Evolutionary conservation across 2,888 invertebrate genomes (phyloP).

Genomic region (Zaprionus bogoriensis): DNA sequence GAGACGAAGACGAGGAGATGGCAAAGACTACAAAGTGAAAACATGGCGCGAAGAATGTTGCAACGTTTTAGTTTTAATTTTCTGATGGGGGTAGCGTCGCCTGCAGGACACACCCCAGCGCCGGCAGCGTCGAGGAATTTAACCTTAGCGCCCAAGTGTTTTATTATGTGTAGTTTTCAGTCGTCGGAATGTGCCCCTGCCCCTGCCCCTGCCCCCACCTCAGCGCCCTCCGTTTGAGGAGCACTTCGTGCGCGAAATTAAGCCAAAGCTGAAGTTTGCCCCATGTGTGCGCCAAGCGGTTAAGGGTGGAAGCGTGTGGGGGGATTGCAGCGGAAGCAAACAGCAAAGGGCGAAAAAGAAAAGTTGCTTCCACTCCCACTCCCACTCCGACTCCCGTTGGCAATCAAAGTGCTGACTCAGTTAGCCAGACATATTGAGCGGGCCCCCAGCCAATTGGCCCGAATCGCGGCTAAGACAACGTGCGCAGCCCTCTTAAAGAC

Average conservation of each 20-base stretch:
- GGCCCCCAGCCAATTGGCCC: constrained; percentile 38
- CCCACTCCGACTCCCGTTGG: constrained; percentile 46
- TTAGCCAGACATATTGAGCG: constrained; percentile 77
- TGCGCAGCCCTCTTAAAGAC: constrained; percentile 53
- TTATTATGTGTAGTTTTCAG: constrained; percentile 69
- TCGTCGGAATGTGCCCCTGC: constrained; percentile 64
- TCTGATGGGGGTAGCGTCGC: background rate
- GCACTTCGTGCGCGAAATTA: constrained; percentile 77
- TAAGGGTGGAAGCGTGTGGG: background rate
- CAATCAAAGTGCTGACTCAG: constrained; percentile 79
- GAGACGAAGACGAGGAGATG: background rate
- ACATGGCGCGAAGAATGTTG: constrained; percentile 68
- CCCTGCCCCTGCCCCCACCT: background rate
- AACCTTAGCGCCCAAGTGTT: constrained; percentile 75
- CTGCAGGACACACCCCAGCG: constrained; percentile 19
- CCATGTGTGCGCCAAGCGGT: background rate
- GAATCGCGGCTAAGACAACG: constrained; percentile 59
- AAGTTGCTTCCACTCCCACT: constrained; percentile 64
- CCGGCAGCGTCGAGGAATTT: constrained; percentile 52
- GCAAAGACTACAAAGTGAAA: constrained; percentile 58
- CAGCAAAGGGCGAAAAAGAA: constrained; percentile 58
- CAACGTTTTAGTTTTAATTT: constrained; percentile 75
- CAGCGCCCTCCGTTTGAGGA: constrained; percentile 16
- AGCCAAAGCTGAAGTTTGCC: constrained; percentile 68
- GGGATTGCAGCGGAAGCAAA: constrained; percentile 55